Base-by-base conservation (phyloP, 1,140 invertebrate genomes). In the Micrasema longulum region DNA sequence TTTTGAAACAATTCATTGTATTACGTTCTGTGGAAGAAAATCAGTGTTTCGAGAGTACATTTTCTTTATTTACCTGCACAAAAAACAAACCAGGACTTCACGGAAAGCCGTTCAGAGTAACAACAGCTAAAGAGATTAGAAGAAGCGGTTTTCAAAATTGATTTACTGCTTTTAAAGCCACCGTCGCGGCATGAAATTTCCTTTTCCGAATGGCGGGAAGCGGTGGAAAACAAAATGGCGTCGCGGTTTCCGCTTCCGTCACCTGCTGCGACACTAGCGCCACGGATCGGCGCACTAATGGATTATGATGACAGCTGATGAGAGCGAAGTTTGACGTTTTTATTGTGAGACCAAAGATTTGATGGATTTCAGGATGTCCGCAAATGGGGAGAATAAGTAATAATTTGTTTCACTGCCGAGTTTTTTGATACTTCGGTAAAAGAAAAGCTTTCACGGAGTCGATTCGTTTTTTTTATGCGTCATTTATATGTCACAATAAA, bases 261-360 rank as follows among this genome's bases (percentile, higher is more conserved):
- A 62, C 43, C 67, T 57, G 60, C 31, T 55, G 67, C 55, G 35
- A 48, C 66, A 48, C 38, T 57, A 69, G 43, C 63, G 65, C 52
- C 43, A 18, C 66, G 62, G 57, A 41, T 67, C 35, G 68, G 60
- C 57, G 53, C 50, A 23, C 72, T 74, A 74, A 74, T 74, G 72
- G 70, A 74, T 74, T 74, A 71, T 66, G 31, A 63, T 53, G 68
- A 71, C 72, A 67, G 69, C 63, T 71, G 72, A 11, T 26, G 53
- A 22, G 9, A 20, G 23, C 48, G 36, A 31, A 36, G 53, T 57
- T 35, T 57, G 53, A 35, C 31, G 53, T 57, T 57, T 57, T 57
- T 57, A 57, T 57, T 57, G 14, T 31, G 20, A 57, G 53, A 57
- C 53, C 7, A 35, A 36, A 20, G 52, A 14, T 20, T n/a, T 31